A percentile compares a stretch with the other conserved stretches of the same genome.
phyloP scores from a whole-genome alignment of 1,140 invertebrate genomes.

The Trichonephila inaurata region DNA sequence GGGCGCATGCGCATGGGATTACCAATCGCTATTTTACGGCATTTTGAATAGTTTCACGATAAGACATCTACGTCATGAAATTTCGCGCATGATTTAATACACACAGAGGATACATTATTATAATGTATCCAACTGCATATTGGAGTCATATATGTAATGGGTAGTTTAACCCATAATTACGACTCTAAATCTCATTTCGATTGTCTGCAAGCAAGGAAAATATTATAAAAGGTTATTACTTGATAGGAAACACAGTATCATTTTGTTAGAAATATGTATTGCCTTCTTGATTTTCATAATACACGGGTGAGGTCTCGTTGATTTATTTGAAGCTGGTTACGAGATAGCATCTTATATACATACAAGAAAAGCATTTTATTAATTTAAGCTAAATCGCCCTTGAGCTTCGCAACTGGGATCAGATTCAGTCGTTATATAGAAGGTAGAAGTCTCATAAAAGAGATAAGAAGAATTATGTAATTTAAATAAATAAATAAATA shows the following conservation, averaged over 20 bases:
- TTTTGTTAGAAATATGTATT: slow-evolving; percentile 29
- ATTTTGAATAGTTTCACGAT: slow-evolving; percentile 31
- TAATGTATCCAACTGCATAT: slow-evolving; percentile 5
- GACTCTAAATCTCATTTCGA: background rate
- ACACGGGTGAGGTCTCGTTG: background rate
- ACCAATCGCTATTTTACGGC: background rate
- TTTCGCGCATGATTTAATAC: slow-evolving; percentile 38
- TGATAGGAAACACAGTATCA: slow-evolving; percentile 8
- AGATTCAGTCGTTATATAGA: no score
- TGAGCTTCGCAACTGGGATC: background rate
- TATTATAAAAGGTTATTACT: background rate
- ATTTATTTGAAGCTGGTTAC: background rate
- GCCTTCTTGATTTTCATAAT: slow-evolving; percentile 1
- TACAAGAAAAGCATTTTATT: background rate
- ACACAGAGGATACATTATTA: background rate
- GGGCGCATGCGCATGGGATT: slow-evolving; percentile 6
- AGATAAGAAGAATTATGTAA: no score
- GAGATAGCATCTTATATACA: background rate
- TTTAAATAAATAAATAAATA: no score
- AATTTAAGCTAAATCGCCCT: background rate
- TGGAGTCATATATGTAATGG: slow-evolving; percentile 17
- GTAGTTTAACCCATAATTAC: slow-evolving; percentile 36
- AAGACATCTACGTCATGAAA: background rate
- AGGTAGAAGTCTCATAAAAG: no score
- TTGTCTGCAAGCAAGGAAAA: slow-evolving; percentile 18